Base-by-base conservation (phyloP, 2,888 invertebrate species). In the Macrophya annulata region DNA sequence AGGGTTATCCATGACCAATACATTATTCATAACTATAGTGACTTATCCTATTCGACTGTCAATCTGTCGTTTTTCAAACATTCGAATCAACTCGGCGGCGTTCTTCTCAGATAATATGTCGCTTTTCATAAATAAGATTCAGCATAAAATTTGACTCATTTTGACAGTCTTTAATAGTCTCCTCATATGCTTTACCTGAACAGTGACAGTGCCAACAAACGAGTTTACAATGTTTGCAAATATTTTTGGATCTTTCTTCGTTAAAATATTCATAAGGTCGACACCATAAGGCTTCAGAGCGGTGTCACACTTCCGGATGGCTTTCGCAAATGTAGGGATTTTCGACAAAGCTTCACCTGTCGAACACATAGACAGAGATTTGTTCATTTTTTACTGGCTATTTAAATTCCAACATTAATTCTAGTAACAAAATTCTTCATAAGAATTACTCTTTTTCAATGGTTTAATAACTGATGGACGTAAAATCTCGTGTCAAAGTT, bases 181-280 rank as follows among this genome's bases (percentile, higher is more conserved):
- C 31, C 31, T 5, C 51, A 17, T 17, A 6, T 5, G 71, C n/a
- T 84, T 88, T 92, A 95, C 95, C 92, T 95, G 95, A 55, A 95
- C 92, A 0, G 97, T 96, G n/a, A 96, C 96, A 88, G 97, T 97
- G 72, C 96, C 96, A 65, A 97, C 96, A 92, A 97, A 97, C 15
- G 96, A 96, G 91, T 96, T 94, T 31, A 96, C 90, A 86, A 96
- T 96, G 88, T 96, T 95, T 85, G 96, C 95, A 89, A 96, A 96
- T 4, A 94, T 95, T 4, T 92, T 93, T 25, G 94, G 94, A 87
- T 96, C 95, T 17, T 94, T 94, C 65, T 92, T 94, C 12, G 95
- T 95, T 62, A 97, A 92, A 83, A 97, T 94, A 51, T 96, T 92
- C 77, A 95, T 93, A 43, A 97, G 94, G 90, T 96, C 95, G 12